Conservation (phyloP, 2,113 vertebrate species). For the Podarcis raffonei region DNA sequence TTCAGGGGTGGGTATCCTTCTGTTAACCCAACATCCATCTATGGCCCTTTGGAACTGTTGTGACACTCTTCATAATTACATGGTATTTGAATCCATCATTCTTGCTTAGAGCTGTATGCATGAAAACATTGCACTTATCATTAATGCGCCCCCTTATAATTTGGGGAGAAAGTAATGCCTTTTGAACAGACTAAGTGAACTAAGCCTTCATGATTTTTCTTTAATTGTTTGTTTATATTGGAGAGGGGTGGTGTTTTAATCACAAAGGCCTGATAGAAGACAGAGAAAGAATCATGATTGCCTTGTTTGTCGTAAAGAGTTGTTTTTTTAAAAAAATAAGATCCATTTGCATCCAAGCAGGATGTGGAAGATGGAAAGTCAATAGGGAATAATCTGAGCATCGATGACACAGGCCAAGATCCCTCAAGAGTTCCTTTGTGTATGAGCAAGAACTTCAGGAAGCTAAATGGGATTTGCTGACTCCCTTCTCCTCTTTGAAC, state of each 20-base stretch:
- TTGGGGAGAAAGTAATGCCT: not conserved
- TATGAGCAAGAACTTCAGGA: not conserved
- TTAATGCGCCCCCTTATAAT: conserved; percentile 22
- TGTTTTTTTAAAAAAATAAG: not conserved
- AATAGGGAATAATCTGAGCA: not conserved
- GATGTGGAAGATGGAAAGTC: conserved; percentile 6
- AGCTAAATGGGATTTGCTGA: not conserved
- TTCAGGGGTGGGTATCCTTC: no score
- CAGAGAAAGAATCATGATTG: conserved; percentile 29
- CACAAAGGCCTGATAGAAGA: conserved; percentile 33
- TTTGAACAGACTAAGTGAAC: not conserved
- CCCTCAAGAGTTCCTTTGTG: not conserved
- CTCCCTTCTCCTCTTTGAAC: not conserved
- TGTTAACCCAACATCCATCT: conserved; percentile 13
- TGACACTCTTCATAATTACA: conserved; percentile 28
- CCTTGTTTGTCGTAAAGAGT: not conserved
- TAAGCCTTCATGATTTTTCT: not conserved
- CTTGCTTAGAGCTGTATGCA: conserved; percentile 26
- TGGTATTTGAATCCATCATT: not conserved
- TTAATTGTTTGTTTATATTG: no score
- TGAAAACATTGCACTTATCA: conserved; percentile 20
- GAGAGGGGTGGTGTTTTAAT: conserved; percentile 5
- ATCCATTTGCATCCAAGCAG: conserved; percentile 16
- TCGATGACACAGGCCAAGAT: not conserved
- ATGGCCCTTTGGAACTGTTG: conserved; percentile 14